Conservation (phyloP, 1,140 invertebrate species). For the Drosophila asahinai region DNA sequence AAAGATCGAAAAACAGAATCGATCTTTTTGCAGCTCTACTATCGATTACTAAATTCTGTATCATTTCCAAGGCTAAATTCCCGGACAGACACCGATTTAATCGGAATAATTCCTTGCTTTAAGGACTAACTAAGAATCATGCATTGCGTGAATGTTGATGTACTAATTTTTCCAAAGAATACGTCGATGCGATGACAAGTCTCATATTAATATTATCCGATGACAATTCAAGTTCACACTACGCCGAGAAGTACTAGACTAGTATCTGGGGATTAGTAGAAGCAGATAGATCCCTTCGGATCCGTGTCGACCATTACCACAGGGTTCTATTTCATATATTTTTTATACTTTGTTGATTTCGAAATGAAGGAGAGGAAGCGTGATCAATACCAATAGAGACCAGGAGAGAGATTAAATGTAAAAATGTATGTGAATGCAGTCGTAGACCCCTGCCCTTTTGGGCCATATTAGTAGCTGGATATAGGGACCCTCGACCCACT, state of each 20-base stretch:
- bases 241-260: conserved; percentile 1
- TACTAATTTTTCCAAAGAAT: not conserved
- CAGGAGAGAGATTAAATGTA: conserved; percentile 25
- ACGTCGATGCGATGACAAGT: not conserved
- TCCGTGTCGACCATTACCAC: conserved; percentile 54
- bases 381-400: conserved; percentile 49
- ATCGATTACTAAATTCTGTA: not conserved
- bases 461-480: not conserved
- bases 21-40: not conserved
- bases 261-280: conserved; percentile 56
- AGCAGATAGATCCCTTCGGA: conserved; percentile 34
- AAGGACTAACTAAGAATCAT: conserved; percentile 4
- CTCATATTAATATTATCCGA: not conserved
- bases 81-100: not conserved
- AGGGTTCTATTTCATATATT: conserved; percentile 13
- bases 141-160: conserved; percentile 13
- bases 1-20: too few relatives aligned
- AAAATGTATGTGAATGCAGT: conserved; percentile 42
- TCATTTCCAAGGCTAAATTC: not conserved
- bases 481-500: conserved; percentile 27
- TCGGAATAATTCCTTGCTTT: not conserved
- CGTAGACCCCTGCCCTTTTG: not conserved
- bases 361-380: conserved; percentile 29
- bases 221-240: conserved; percentile 2
- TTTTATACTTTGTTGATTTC: conserved; percentile 23